Base-by-base conservation (phyloP, 2,797 vertebrate genomes). In the Malurus leucopterus region DNA sequence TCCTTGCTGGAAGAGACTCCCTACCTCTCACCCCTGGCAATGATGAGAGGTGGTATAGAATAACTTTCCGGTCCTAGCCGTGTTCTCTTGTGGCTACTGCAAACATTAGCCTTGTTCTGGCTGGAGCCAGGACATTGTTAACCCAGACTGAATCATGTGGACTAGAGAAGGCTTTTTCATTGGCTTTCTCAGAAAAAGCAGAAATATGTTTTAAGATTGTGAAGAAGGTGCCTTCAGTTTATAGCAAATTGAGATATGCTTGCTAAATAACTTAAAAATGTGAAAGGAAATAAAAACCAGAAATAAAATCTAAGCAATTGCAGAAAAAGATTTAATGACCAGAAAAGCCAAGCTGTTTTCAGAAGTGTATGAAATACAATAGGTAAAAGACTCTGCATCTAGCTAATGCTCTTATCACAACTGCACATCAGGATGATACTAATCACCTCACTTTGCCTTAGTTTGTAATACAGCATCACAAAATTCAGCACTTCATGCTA, bases 1-100 rank as follows among this genome's bases (percentile, higher is more conserved):
- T 67, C 32, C 10, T n/a, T 58, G 23, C 27, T 32, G 19, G 32
- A 50, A 59, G 23, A 58, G 19, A 20, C 19, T 51, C 17, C 3
- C 23, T 55, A 9, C 6, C 10, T 46, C n/a, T 20, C 14, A 5
- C 29, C 8, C 16, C 18, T 0, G 1, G 19, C 14, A 36, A 8
- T n/a, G n/a, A 30, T 8, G 8, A 21, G n/a, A 59, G 26, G 26
- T 23, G 51, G 14, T 32, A 17, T 2, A 5, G 54, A 53, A 57
- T 30, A 49, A 41, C 11, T 5, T 26, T 26, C n/a, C 17, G 30
- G 11, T 43, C n/a, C 22, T 24, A 41, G 30, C 21, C 22, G 6
- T 27, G 23, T 24, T 63, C 50, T 11, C 20, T 63, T 20, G 11
- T 41, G 24, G 23, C 15, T 47, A 7, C 24, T 62, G 16, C 26